These are phyloP conservation scores for Cyphomyrus plagiostoma DNA, from an alignment of 2,113 vertebrate species.

Conservation along the genomic window DNA sequence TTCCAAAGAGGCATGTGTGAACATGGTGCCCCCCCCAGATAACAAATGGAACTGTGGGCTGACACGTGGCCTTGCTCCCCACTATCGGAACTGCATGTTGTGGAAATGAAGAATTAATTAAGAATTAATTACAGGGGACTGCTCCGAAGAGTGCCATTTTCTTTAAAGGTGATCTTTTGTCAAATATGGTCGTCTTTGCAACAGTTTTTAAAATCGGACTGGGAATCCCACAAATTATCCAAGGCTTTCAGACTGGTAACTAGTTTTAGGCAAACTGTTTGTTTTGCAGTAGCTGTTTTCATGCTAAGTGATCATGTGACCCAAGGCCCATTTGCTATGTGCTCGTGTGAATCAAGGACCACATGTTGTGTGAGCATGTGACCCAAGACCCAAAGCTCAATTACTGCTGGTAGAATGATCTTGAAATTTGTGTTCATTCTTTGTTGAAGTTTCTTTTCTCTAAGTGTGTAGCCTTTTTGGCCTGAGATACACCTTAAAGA, in stretches of 20 bases:
- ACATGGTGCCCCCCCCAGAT: background rate
- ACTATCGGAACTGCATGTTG: conserved; percentile 31
- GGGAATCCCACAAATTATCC: background rate
- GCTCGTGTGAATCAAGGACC: background rate
- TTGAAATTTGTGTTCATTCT: background rate
- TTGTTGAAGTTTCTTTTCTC: background rate
- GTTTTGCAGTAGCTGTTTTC: background rate
- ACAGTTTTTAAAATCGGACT: background rate
- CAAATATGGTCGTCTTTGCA: background rate
- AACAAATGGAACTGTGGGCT: conserved; percentile 21
- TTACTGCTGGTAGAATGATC: background rate
- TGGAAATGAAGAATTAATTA: conserved; percentile 55
- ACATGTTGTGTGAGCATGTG: background rate
- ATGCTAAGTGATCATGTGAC: background rate
- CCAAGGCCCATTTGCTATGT: background rate
- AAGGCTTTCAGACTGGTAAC: background rate
- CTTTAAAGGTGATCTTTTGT: background rate
- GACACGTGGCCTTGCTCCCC: conserved; percentile 24
- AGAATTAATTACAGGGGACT: conserved; percentile 41
- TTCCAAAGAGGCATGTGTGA: background rate
- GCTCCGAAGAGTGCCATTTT: background rate
- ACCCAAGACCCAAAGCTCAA: background rate
- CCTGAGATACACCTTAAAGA: background rate
- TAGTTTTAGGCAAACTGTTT: background rate
- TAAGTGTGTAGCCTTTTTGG: background rate